Conservation (phyloP, 2,113 vertebrate genomes). For the Galemys pyrenaicus region DNA sequence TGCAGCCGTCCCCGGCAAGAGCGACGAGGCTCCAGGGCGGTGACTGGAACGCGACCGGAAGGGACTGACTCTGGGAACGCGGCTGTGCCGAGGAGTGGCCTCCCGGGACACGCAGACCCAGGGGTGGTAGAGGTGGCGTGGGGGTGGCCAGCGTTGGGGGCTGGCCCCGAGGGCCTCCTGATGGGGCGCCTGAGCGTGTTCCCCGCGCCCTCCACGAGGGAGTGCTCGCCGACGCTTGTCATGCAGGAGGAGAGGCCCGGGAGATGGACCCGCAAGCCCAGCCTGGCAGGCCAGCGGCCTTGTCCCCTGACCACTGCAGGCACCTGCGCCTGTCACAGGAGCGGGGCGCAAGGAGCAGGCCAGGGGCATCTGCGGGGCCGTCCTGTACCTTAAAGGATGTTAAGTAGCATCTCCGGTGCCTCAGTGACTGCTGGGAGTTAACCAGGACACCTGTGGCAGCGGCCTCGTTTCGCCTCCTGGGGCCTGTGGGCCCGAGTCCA, state of each 20-base stretch:
- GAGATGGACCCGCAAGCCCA: neutral
- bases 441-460: rapidly evolving
- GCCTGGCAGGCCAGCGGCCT: neutral
- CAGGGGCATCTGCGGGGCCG: too few species aligned
- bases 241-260: neutral
- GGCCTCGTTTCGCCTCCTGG: too few species aligned
- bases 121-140: too few species aligned
- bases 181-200: neutral
- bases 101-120: too few species aligned
- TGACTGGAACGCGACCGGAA: neutral
- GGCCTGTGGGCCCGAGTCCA: neutral
- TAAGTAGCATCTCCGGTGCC: neutral
- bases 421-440: neutral
- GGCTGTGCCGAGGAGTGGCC: too few species aligned
- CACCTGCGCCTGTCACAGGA: too few species aligned
- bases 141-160: too few species aligned
- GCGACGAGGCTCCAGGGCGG: neutral
- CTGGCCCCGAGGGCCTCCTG: neutral
- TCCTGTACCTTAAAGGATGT: neutral
- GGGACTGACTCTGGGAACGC: neutral
- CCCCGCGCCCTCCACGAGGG: neutral
- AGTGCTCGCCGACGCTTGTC: neutral
- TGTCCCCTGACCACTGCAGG: neutral
- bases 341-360: too few species aligned
- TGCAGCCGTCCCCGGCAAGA: neutral